Evolutionary conservation across 2,113 vertebrate species (phyloP).

Genomic region (Pogona vitticeps): DNA sequence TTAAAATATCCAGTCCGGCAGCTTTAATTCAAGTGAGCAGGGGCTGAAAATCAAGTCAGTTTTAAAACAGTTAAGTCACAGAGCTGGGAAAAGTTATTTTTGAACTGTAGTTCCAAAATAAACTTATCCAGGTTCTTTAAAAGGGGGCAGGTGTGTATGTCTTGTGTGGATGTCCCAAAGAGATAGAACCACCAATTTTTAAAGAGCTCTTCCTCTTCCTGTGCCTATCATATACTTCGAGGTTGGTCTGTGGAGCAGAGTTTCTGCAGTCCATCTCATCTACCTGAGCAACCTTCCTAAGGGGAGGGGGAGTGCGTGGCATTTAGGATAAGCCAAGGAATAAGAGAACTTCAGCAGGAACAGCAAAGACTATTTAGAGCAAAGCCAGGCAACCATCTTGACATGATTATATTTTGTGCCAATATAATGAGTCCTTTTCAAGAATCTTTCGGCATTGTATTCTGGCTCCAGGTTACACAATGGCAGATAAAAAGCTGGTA

Average conservation of each 20-base stretch:
- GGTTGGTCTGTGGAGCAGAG: background rate
- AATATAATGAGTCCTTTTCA: constrained; percentile 55
- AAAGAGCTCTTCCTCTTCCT: too few relatives aligned
- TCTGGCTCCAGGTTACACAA: constrained; percentile 53
- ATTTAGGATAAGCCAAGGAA: background rate
- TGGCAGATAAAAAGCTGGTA: constrained; percentile 45
- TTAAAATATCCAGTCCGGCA: too few relatives aligned
- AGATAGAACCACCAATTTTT: background rate
- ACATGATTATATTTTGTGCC: constrained; percentile 56
- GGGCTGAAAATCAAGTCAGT: too few relatives aligned
- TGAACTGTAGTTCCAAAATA: too few relatives aligned
- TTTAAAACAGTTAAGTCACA: too few relatives aligned
- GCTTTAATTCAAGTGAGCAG: too few relatives aligned
- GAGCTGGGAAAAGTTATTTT: too few relatives aligned
- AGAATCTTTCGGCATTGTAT: constrained; percentile 58
- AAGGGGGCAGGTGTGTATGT: too few relatives aligned
- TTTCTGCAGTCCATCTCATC: background rate
- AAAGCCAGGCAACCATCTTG: constrained; percentile 48
- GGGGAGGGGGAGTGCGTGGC: background rate
- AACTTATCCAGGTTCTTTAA: too few relatives aligned
- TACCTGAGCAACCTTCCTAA: background rate
- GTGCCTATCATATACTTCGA: background rate
- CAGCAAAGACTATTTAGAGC: constrained; percentile 48
- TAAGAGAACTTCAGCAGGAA: constrained; percentile 43
- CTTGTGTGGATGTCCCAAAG: too few relatives aligned